Evolutionary conservation across 2,113 vertebrate genomes (phyloP).

Genomic region (Pseudorectes ferrugineus): DNA sequence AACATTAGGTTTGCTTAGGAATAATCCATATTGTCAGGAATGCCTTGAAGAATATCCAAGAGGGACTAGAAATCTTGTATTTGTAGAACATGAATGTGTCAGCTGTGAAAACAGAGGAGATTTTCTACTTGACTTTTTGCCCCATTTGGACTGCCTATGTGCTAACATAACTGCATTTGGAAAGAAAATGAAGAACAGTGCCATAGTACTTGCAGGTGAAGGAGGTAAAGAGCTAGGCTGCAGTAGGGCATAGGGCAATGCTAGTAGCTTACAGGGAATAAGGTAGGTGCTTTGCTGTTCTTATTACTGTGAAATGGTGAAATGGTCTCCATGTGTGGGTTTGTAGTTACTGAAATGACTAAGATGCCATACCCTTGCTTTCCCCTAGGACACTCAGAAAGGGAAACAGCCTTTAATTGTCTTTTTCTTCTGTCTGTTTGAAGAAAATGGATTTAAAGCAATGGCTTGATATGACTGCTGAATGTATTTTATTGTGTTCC

Average conservation of each 20-base stretch:
- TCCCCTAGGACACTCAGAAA: background rate
- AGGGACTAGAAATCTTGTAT: background rate
- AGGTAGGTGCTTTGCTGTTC: background rate
- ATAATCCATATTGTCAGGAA: background rate
- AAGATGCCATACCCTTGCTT: background rate
- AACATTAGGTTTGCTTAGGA: background rate
- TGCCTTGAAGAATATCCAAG: background rate
- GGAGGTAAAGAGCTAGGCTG: background rate
- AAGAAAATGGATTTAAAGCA: background rate
- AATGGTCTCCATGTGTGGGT: background rate
- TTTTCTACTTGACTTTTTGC: background rate
- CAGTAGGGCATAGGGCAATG: background rate
- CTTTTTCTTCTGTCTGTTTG: background rate
- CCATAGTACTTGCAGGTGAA: background rate
- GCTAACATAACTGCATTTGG: background rate
- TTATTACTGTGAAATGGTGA: background rate
- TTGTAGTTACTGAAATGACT: background rate
- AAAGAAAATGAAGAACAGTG: background rate
- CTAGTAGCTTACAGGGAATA: background rate
- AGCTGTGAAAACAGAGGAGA: background rate
- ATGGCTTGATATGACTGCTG: background rate
- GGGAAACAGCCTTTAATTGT: background rate
- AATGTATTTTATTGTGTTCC: background rate
- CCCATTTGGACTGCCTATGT: background rate
- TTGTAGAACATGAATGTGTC: background rate